phyloP scores from a whole-genome alignment of 2,113 vertebrate genomes.

The Scartelaos histophorus region DNA sequence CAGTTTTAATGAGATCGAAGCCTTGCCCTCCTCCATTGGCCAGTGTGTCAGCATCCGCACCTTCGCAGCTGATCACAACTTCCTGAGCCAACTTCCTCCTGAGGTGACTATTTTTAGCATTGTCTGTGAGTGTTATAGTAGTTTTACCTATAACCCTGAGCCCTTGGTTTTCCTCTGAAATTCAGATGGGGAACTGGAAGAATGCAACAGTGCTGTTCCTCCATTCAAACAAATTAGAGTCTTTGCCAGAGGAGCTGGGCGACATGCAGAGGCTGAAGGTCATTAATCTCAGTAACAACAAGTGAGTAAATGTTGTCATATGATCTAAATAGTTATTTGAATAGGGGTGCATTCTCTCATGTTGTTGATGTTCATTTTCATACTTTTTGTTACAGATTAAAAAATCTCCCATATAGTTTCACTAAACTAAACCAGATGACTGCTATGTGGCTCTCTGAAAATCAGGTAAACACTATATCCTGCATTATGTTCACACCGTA shows the following conservation, averaged over 20 bases:
- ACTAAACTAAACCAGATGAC: constrained; percentile 94
- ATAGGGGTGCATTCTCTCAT: background rate
- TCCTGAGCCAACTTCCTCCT: constrained; percentile 87
- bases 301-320: constrained; percentile 78
- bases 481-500: background rate
- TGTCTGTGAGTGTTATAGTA: background rate
- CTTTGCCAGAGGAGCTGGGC: constrained; percentile 96
- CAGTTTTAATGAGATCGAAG: constrained; percentile 98
- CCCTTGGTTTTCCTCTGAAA: constrained; percentile 21
- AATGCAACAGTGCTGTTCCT: constrained; percentile 91
- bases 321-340: background rate
- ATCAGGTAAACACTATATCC: constrained; percentile 82
- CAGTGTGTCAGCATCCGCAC: constrained; percentile 89
- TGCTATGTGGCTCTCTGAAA: constrained; percentile 98
- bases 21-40: constrained; percentile 87
- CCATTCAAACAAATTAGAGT: constrained; percentile 97
- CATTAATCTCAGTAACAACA: constrained; percentile 96
- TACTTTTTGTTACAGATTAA: constrained; percentile 79
- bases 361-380: background rate
- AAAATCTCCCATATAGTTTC: constrained; percentile 94
- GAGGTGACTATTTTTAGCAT: constrained; percentile 77
- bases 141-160: background rate
- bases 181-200: constrained; percentile 93
- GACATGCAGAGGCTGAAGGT: constrained; percentile 97
- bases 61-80: constrained; percentile 97